Base-by-base conservation (phyloP, 2,888 invertebrate genomes). In the Eupithecia subfuscata region DNA sequence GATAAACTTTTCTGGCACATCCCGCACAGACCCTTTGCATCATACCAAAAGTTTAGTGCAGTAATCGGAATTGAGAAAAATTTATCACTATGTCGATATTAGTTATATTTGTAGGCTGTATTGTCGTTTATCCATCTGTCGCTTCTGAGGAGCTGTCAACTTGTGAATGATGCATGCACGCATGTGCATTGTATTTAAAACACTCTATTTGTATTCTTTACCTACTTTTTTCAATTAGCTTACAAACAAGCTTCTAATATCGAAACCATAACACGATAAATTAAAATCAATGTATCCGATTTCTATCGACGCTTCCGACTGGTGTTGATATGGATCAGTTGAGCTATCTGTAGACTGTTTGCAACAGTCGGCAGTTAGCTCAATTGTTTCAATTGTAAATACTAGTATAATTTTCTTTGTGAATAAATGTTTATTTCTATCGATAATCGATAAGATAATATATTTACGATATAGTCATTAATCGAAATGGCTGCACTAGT, bases 401-500 rank as follows among this genome's bases (percentile, higher is more conserved):
- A n/a, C n/a, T n/a, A n/a, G n/a, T n/a, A n/a, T n/a, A n/a, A n/a
- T n/a, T n/a, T n/a, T n/a, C n/a, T n/a, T n/a, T n/a, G n/a, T n/a
- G n/a, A n/a, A n/a, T n/a, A n/a, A n/a, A n/a, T n/a, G n/a, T n/a
- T n/a, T n/a, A 65, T 77, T 68, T 63, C 70, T 67, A 40, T 67
- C 65, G 40, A 22, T 65, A 65, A 56, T 56, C 56, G 22, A 60
- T 22, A 25, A 48, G 48, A 68, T 71, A 70, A 73, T 52, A 40
- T 56, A 30, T 60, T 60, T 71, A 65, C 72, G 75, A 77, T 77
- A 73, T 7, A 77, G 73, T 22, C 45, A 71, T 75, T 72, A 64
- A 74, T 64, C 40, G 43, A 73, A 70, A 70, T 73, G 40, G 70
- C 37, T 60, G 45, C 45, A 74, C 69, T 72, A 22, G 60, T 72